Evolutionary conservation across 2,888 invertebrate genomes (phyloP), one percentile per base, ranked within the genome.

Genomic region (Deilephila porcellus): DNA sequence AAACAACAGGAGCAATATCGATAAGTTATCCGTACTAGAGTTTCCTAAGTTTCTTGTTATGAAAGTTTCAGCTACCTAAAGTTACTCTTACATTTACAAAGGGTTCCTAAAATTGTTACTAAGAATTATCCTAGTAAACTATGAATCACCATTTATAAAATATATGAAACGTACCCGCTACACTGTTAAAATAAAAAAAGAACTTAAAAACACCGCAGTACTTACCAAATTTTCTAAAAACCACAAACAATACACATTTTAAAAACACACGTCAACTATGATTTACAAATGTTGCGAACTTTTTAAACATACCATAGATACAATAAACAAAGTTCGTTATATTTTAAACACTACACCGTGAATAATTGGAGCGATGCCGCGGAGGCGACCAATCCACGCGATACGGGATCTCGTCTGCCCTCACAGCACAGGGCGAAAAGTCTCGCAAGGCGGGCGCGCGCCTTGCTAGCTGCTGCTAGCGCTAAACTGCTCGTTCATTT

Each of bases 371-470:
- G 76, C 56, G 59, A 73, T 73, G 60, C 72, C 70, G 37, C 53
- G 11, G 78, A 82, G 82, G 78, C 84, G 84, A 76, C 82, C 83
- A 83, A 76, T 75, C 80, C 77, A 74, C 79, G 71, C 83, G 83
- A 82, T 77, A 75, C 78, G 75, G 75, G 76, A 76, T 71, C 62
- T 71, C 76, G 73, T 82, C 83, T 83, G 82, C 76, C 73, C 77
- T 76, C 32, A 29, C 32, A 71, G n/a, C 52, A 62, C 20, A 34
- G 70, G 34, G 29, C n/a, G 34, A 70, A 71, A 17, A 71, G 32
- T 4, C 52, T 19, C 32, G 19, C 70, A 56, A n/a, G 29, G 34
- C 56, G 52, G 45, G 45, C 53, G 25, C 52, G 25, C 56, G 56
- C 56, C 56, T n/a, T 56, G 56, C n/a, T n/a, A n/a, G 19, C 56